Evolutionary conservation across 2,113 vertebrate genomes (phyloP).

Genomic region (Fukomys damarensis): DNA sequence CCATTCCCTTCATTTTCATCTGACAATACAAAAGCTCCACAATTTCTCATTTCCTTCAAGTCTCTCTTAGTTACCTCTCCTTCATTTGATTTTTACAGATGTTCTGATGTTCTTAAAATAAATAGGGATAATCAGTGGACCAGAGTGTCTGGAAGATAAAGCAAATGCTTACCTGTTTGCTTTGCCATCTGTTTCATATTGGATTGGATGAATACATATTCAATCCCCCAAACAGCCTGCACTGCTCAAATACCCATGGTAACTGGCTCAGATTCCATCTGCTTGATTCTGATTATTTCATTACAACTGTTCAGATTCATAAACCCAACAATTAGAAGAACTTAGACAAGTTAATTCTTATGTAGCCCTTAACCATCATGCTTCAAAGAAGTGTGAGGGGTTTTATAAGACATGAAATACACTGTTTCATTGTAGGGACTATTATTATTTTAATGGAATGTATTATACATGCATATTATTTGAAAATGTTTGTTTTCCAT

Average conservation of each 20-base stretch:
- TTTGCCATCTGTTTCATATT: slow-evolving; percentile 82
- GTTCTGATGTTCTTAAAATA: slow-evolving; percentile 70
- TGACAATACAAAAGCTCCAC: neutral
- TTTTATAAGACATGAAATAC: slow-evolving; percentile 26
- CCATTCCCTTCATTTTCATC: neutral
- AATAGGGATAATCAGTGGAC: slow-evolving; percentile 78
- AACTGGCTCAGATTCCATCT: slow-evolving; percentile 78
- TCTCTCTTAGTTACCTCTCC: slow-evolving; percentile 62
- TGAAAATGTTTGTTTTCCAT: slow-evolving; percentile 21
- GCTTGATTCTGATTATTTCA: slow-evolving; percentile 80
- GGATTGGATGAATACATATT: slow-evolving; percentile 65
- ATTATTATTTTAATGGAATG: slow-evolving; percentile 70
- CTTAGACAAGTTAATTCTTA: slow-evolving; percentile 74
- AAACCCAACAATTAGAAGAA: slow-evolving; percentile 76
- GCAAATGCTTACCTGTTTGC: slow-evolving; percentile 69
- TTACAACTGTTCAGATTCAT: slow-evolving; percentile 72
- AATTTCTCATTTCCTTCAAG: neutral
- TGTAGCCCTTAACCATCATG: slow-evolving; percentile 63
- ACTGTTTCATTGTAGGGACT: slow-evolving; percentile 63
- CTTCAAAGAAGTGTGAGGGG: slow-evolving; percentile 47
- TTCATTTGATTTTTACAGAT: slow-evolving; percentile 79
- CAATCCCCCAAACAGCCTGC: slow-evolving; percentile 39
- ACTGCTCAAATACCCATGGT: slow-evolving; percentile 71
- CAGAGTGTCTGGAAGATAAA: slow-evolving; percentile 79
- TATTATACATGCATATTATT: slow-evolving; percentile 41